Percentiles rank a stretch among this genome's conserved stretches.
Evolutionary conservation across 2,113 vertebrate genomes (phyloP).

Genomic region (Dasyurus viverrinus): DNA sequence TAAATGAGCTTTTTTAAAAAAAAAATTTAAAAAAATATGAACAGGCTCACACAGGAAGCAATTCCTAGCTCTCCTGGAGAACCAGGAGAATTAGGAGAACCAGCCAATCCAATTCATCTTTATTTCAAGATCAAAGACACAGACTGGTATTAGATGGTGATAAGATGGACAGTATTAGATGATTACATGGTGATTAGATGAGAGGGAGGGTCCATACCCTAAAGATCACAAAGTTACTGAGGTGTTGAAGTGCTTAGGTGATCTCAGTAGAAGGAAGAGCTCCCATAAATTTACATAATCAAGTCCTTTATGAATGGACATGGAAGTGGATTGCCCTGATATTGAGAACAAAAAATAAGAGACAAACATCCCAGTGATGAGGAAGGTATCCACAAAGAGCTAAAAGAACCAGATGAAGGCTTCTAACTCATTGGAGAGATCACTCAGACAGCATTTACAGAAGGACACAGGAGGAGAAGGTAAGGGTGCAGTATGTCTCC

Average conservation of each 20-base stretch:
- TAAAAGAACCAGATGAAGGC: neutral
- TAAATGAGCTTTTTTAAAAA: neutral
- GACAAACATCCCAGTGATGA: neutral
- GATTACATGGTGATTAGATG: neutral
- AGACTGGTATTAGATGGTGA: neutral
- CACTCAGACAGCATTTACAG: neutral
- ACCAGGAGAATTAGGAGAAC: no score
- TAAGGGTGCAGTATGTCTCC: neutral
- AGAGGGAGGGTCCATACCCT: neutral
- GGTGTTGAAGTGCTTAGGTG: neutral
- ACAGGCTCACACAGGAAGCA: neutral
- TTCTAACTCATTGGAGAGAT: neutral
- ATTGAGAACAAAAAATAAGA: neutral
- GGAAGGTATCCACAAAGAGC: neutral
- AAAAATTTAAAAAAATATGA: neutral
- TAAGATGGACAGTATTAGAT: neutral
- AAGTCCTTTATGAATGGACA: neutral
- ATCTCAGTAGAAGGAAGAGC: conserved; percentile 6
- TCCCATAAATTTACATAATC: no score
- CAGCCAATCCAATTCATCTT: conserved; percentile 45
- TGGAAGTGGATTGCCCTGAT: neutral
- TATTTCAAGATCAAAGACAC: conserved; percentile 44
- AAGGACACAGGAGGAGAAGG: neutral
- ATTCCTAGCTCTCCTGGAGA: neutral
- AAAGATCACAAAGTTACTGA: neutral